These are phyloP conservation scores for Thamnaconus septentrionalis DNA, from an alignment of 2,113 vertebrate genomes.

Conservation along the genomic window DNA sequence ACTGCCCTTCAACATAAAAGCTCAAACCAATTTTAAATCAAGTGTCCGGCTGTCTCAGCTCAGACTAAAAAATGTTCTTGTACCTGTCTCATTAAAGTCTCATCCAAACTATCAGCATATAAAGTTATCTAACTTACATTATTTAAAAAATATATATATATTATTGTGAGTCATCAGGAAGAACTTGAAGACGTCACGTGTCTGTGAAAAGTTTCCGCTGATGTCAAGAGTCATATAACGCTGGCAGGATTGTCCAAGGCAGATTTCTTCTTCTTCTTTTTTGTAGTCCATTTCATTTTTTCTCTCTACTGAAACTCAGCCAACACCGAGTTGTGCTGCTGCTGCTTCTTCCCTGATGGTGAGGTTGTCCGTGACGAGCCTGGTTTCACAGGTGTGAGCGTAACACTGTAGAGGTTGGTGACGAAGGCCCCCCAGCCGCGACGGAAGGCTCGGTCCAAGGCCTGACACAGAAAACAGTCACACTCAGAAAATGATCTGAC, in stretches of 20 bases:
- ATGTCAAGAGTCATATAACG: neutral
- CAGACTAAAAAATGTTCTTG: neutral
- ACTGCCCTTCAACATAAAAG: neutral
- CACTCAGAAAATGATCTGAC: too few relatives aligned
- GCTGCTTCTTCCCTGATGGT: slow-evolving; percentile 29
- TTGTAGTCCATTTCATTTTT: neutral
- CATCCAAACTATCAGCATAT: neutral
- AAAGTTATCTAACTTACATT: slow-evolving; percentile 15
- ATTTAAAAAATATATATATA: slow-evolving; percentile 26
- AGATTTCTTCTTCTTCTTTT: neutral
- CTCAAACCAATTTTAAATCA: slow-evolving; percentile 19
- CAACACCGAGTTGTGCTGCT: slow-evolving; percentile 25
- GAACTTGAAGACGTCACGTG: neutral
- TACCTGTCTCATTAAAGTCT: slow-evolving; percentile 1
- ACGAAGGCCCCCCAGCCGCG: slow-evolving; percentile 79
- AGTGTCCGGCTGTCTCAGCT: neutral
- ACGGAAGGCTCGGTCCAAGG: slow-evolving; percentile 73
- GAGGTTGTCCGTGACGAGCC: slow-evolving; percentile 13
- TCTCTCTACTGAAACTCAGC: slow-evolving; percentile 60
- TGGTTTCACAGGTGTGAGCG: slow-evolving; percentile 52
- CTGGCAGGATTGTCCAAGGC: neutral
- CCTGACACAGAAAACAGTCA: slow-evolving; percentile 48
- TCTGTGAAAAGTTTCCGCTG: neutral
- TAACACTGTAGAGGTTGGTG: slow-evolving; percentile 78
- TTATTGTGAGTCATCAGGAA: slow-evolving; percentile 2